A percentile compares a stretch with the other conserved stretches of the same genome.
phyloP scores from a whole-genome alignment of 2,888 invertebrate genomes.

The Bombyx huttoni region DNA sequence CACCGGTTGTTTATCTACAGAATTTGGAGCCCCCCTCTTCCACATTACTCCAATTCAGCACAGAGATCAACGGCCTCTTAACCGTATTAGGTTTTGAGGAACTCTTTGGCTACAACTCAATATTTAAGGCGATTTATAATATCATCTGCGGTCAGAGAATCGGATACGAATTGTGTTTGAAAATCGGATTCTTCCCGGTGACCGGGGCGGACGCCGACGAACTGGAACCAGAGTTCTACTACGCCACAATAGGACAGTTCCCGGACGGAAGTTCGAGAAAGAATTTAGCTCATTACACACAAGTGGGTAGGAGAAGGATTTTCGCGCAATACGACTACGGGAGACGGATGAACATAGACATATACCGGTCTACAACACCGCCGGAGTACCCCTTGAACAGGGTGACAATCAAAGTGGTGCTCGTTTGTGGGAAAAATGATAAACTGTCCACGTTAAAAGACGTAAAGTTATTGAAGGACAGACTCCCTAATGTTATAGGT shows the following conservation, averaged over 20 bases:
- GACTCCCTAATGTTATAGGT: slow-evolving; percentile 14
- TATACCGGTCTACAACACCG: slow-evolving; percentile 18
- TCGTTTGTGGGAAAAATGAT: slow-evolving; percentile 28
- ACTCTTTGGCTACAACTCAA: slow-evolving; percentile 12
- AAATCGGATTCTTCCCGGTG: slow-evolving; percentile 12
- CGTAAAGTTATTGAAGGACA: slow-evolving; percentile 6
- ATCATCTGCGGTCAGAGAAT: slow-evolving; percentile 12
- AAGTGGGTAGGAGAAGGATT: slow-evolving; percentile 15
- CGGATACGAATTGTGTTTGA: slow-evolving; percentile 18
- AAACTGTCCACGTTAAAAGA: slow-evolving; percentile 22
- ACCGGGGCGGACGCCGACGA: slow-evolving; percentile 15
- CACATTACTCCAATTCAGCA: slow-evolving; percentile 7
- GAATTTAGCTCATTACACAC: slow-evolving; percentile 26
- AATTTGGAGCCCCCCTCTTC: slow-evolving; percentile 6
- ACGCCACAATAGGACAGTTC: slow-evolving; percentile 17
- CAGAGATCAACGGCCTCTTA: slow-evolving; percentile 10
- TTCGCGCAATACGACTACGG: slow-evolving; percentile 35
- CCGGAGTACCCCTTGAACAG: slow-evolving; percentile 29
- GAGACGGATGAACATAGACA: slow-evolving; percentile 12
- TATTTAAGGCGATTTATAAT: slow-evolving; percentile 11
- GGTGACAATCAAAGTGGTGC: slow-evolving; percentile 20
- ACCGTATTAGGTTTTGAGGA: slow-evolving; percentile 11
- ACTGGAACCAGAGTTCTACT: slow-evolving; percentile 21
- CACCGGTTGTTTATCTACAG: slow-evolving; percentile 11
- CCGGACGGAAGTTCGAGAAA: slow-evolving; percentile 30